A percentile compares a stretch with the other conserved stretches of the same genome.
Evolutionary conservation across 2,113 vertebrate genomes (phyloP).

Genomic region (Bungarus multicinctus): DNA sequence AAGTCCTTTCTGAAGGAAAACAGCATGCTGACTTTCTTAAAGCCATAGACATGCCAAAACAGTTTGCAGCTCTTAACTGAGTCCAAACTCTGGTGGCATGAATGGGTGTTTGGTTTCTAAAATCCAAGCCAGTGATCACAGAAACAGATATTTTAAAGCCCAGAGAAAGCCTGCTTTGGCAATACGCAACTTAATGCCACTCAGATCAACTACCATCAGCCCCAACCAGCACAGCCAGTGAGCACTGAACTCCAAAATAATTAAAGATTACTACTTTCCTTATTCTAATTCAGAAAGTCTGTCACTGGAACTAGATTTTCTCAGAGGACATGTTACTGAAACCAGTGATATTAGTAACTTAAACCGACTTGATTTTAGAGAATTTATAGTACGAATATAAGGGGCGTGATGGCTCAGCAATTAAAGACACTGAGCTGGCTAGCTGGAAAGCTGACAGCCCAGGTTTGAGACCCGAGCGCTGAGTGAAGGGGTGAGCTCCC

Average conservation of each 20-base stretch:
- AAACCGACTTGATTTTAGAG: neutral
- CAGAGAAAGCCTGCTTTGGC: neutral
- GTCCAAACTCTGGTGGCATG: neutral
- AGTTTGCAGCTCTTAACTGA: slow-evolving; percentile 20
- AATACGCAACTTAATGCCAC: neutral
- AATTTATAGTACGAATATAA: neutral
- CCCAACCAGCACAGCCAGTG: neutral
- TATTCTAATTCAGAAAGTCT: neutral
- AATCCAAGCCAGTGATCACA: neutral
- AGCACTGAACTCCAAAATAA: neutral
- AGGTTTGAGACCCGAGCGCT: neutral
- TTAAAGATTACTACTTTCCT: neutral
- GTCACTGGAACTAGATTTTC: neutral
- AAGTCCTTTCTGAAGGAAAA: slow-evolving; percentile 57
- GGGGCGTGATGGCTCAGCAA: neutral
- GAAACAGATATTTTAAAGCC: neutral
- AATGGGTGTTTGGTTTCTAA: neutral
- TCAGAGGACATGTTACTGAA: neutral
- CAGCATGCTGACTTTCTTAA: slow-evolving; percentile 53
- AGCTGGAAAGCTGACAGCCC: neutral
- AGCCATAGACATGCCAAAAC: slow-evolving; percentile 38
- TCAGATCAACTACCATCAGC: neutral
- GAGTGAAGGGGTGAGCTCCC: neutral
- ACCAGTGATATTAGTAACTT: neutral
- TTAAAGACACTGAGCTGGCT: neutral